Evolutionary conservation across 2,113 vertebrate genomes (phyloP).

Genomic region (Epinephelus moara): DNA sequence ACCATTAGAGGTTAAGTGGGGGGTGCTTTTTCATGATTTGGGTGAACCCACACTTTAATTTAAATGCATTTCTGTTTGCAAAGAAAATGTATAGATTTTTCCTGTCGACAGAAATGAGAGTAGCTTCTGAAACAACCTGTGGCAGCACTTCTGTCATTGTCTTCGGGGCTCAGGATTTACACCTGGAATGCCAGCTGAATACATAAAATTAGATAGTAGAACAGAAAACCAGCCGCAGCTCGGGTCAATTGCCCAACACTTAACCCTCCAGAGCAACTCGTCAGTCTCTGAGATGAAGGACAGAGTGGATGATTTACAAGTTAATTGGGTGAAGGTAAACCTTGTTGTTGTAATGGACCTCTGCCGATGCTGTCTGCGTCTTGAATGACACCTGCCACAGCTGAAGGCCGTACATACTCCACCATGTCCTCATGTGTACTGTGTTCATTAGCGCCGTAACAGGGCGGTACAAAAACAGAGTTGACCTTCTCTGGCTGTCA

Average conservation of each 20-base stretch:
- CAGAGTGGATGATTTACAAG: background rate
- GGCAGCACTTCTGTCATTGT: background rate
- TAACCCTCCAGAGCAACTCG: background rate
- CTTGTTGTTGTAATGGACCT: constrained; percentile 8
- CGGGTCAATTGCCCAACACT: constrained; percentile 5
- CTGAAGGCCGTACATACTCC: background rate
- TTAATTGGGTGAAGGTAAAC: constrained; percentile 37
- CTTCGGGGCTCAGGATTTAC: background rate
- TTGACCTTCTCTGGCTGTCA: constrained; percentile 31
- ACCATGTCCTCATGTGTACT: background rate
- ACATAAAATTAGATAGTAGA: background rate
- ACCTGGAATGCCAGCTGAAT: constrained; percentile 9
- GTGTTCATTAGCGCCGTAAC: background rate
- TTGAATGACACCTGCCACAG: constrained; percentile 7
- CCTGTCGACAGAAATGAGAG: background rate
- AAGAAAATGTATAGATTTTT: no score
- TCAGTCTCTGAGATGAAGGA: constrained; percentile 20
- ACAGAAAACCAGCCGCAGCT: background rate
- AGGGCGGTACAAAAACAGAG: constrained; percentile 13
- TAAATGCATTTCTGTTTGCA: no score
- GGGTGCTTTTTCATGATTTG: no score
- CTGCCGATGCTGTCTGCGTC: background rate
- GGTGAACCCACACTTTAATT: no score
- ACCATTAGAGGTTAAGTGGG: no score
- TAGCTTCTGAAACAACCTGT: background rate